Conservation (phyloP, 2,888 invertebrate species). For the Gymnosoma rotundatum region DNA sequence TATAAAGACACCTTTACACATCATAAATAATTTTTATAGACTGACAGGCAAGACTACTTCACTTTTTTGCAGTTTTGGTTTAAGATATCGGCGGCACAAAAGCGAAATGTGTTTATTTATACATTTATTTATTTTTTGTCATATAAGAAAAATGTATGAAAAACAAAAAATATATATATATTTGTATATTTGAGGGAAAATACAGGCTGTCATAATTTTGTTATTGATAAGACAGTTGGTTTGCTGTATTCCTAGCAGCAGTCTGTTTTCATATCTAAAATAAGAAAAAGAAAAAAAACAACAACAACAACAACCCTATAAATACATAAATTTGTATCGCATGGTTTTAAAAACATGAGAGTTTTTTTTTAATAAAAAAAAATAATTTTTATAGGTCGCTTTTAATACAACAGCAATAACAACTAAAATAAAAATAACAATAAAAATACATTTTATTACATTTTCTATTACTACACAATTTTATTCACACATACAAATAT, state of each 20-base stretch:
- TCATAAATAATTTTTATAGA: constrained; percentile 59
- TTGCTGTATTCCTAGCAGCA: constrained; percentile 17
- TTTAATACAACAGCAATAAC: constrained; percentile 2
- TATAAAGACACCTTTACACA: constrained; percentile 57
- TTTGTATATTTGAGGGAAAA: constrained; percentile 2
- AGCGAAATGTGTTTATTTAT: constrained; percentile 15
- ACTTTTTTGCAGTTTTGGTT: constrained; percentile 3
- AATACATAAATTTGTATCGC: not conserved
- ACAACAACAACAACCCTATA: constrained; percentile 15
- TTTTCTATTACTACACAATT: constrained; percentile 9
- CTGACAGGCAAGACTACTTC: constrained; percentile 46
- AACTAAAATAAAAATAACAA: not conserved
- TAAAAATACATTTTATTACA: constrained; percentile 21
- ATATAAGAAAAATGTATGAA: constrained; percentile 18
- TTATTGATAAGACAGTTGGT: constrained; percentile 56
- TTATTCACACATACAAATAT: not conserved
- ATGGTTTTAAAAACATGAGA: constrained; percentile 30
- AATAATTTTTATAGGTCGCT: constrained; percentile 44
- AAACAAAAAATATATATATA: not conserved
- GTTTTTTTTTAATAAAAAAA: constrained; percentile 1
- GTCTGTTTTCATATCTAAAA: constrained; percentile 52
- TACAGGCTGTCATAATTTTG: constrained; percentile 64
- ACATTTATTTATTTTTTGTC: not conserved
- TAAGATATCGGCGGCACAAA: constrained; percentile 36
- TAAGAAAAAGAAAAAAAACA: constrained; percentile 3